Conservation (phyloP, 2,797 vertebrate species). For the Synanceia verrucosa region DNA sequence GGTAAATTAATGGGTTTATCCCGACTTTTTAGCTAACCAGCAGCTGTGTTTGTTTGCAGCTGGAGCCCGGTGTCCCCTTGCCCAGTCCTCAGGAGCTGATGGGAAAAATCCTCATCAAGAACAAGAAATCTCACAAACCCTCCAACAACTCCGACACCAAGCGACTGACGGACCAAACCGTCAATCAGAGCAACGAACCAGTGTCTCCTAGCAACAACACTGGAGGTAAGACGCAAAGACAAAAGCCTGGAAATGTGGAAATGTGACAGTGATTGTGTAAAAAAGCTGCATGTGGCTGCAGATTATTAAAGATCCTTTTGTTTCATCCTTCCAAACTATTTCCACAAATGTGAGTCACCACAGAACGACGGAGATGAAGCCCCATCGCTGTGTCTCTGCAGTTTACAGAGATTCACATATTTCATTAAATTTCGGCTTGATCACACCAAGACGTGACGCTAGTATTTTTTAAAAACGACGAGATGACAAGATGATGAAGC, state of each 20-base stretch:
- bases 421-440: too few relatives aligned
- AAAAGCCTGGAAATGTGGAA: constrained; percentile 40
- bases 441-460: too few relatives aligned
- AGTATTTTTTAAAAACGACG: too few relatives aligned
- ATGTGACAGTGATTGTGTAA: constrained; percentile 15
- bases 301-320: background rate
- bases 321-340: constrained; percentile 5
- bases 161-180: constrained; percentile 91
- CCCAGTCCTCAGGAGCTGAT: constrained; percentile 97
- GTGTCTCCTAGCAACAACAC: constrained; percentile 92
- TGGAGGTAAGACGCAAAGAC: constrained; percentile 74
- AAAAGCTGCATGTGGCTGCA: background rate
- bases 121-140: constrained; percentile 98
- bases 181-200: constrained; percentile 92
- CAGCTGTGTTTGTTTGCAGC: constrained; percentile 70
- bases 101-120: constrained; percentile 98
- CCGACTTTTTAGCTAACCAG: background rate
- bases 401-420: background rate
- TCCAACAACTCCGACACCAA: constrained; percentile 89
- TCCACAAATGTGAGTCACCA: constrained; percentile 38
- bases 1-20: background rate
- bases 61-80: constrained; percentile 91
- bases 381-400: background rate
- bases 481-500: too few relatives aligned
- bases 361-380: background rate